Base-by-base conservation (phyloP, 2,888 invertebrate genomes). In the Mystacides longicornis region DNA sequence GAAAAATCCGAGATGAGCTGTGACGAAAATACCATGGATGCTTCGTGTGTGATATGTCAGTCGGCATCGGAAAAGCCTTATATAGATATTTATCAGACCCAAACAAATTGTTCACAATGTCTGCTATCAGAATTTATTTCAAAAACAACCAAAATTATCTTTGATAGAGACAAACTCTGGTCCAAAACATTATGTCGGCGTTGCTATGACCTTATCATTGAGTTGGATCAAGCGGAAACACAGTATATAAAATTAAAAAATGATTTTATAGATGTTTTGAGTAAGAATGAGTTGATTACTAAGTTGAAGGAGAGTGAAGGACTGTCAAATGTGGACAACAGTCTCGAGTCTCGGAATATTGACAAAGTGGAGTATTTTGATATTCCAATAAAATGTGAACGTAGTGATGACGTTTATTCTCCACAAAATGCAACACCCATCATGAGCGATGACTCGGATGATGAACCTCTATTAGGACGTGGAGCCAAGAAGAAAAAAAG, bases 361-460 rank as follows among this genome's bases (percentile, higher is more conserved):
- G 57, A 57, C 3, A 57, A 57, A 31, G 54, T 57, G 37, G 57
- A 57, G 45, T 57, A 54, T 49, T 57, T 54, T 27, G 23, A 46
- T 27, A 42, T 50, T 7, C 42, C 31, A 7, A 47, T 58, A n/a
- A 58, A 58, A 18, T 45, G 55, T 47, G 58, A 58, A 20, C 37
- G 22, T 14, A 14, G 14, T 16, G 37, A 37, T 23, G 55, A 55
- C 7, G 52, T 50, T 23, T 18, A 37, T n/a, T 51, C 51, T 16
- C 43, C 46, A 23, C 9, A 21, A 51, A 4, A 51, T 47, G 2
- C 52, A 52, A 22, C 31, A 51, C 23, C 54, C 47, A 7, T 14
- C 7, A 49, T 50, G 7, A 56, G 56, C n/a, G 61, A 37, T 7
- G 37, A 61, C 21, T 61, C 61, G 16, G 61, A 61, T 42, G 59